Conservation (phyloP, 2,888 invertebrate genomes). For the Mycalesis mineus region DNA sequence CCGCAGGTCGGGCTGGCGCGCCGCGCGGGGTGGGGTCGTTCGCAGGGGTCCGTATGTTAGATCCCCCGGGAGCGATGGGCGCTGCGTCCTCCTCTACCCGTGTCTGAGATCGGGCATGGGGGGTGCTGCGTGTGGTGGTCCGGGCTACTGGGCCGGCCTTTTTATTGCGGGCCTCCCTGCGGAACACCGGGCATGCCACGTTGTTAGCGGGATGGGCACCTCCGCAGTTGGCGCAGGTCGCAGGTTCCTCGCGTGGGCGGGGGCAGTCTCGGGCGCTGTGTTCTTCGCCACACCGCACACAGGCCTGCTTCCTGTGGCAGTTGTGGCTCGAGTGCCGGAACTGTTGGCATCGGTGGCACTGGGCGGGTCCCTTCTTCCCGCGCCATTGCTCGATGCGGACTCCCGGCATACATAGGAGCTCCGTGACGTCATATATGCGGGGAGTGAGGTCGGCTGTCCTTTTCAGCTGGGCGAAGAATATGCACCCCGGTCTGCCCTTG, state of each 20-base stretch:
- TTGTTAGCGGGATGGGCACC: constrained; percentile 19
- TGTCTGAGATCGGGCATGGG: no score
- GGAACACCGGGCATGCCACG: background rate
- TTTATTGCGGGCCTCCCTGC: background rate
- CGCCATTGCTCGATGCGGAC: constrained; percentile 9
- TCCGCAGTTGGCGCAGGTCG: constrained; percentile 23
- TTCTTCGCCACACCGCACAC: constrained; percentile 15
- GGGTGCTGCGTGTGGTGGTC: background rate
- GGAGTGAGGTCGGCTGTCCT: background rate
- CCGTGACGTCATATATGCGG: background rate
- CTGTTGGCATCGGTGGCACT: constrained; percentile 17
- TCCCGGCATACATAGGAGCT: background rate
- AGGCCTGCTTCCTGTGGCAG: constrained; percentile 7
- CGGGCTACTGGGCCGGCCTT: background rate
- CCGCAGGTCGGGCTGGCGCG: no score
- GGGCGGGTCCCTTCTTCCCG: constrained; percentile 10
- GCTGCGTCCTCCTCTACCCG: no score
- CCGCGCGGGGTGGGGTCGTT: no score
- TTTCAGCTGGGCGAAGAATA: background rate
- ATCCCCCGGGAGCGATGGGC: no score
- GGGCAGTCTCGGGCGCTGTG: constrained; percentile 23
- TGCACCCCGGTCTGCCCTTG: background rate
- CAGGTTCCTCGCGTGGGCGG: constrained; percentile 13
- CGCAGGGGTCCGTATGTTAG: no score
- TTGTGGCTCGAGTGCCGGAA: constrained; percentile 25